Conservation (phyloP, 2,113 vertebrate genomes). For the Eretmochelys imbricata region DNA sequence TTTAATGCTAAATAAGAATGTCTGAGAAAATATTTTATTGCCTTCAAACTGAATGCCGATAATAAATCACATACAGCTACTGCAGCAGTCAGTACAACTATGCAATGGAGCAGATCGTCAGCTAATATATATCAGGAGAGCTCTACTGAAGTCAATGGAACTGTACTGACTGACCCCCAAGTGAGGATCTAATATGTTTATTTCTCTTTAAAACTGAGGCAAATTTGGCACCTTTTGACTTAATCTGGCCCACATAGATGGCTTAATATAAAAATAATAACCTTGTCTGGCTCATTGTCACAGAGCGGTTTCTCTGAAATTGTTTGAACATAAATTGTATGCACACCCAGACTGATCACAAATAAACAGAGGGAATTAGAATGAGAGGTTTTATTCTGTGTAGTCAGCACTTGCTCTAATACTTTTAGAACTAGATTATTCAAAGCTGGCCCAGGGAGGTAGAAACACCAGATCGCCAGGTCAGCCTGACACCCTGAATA, state of each 20-base stretch:
- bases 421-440: background rate
- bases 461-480: background rate
- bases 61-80: background rate
- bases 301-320: background rate
- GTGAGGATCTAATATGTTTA: background rate
- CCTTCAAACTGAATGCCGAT: background rate
- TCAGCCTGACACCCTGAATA: background rate
- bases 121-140: background rate
- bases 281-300: background rate
- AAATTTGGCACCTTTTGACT: background rate
- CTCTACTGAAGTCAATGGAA: background rate
- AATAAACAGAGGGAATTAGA: background rate
- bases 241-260: background rate
- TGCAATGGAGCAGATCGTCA: fast-evolving
- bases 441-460: background rate
- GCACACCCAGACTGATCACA: background rate
- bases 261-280: background rate
- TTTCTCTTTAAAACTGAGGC: background rate
- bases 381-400: background rate
- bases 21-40: background rate
- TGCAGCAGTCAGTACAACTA: background rate
- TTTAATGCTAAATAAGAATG: background rate
- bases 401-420: fast-evolving
- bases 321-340: background rate
- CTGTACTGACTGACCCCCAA: background rate